A percentile compares a stretch with the other conserved stretches of the same genome.
Evolutionary conservation across 2,797 vertebrate genomes (phyloP).

Genomic region (Lindbergichthys nudifrons): DNA sequence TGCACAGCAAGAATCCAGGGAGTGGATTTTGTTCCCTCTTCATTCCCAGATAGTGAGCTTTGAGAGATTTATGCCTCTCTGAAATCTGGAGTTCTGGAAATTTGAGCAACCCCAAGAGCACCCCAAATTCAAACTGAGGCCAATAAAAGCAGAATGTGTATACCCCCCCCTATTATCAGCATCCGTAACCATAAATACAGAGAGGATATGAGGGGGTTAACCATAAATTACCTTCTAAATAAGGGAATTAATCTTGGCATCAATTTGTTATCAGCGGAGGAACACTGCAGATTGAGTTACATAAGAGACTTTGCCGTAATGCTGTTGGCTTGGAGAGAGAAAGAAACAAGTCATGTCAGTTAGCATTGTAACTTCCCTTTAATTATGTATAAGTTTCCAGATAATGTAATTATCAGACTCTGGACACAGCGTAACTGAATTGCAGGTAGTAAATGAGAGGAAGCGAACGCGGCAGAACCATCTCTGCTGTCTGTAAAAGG

Average conservation of each 20-base stretch:
- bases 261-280: conserved; percentile 57
- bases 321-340: conserved; percentile 55
- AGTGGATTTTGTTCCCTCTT: conserved; percentile 38
- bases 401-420: conserved; percentile 76
- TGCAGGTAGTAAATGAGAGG: conserved; percentile 72
- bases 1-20: conserved; percentile 59
- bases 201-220: conserved; percentile 26
- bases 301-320: conserved; percentile 51
- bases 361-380: conserved; percentile 70
- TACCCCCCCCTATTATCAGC: conserved; percentile 15
- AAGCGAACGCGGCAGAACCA: conserved; percentile 55
- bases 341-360: conserved; percentile 72
- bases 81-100: conserved; percentile 61
- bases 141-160: conserved; percentile 48
- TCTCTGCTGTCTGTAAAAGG: conserved; percentile 55
- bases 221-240: conserved; percentile 42
- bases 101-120: conserved; percentile 31
- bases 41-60: conserved; percentile 50
- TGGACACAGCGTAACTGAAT: conserved; percentile 77
- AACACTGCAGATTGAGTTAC: conserved; percentile 59
- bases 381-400: conserved; percentile 75
- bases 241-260: conserved; percentile 51
- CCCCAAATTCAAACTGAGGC: conserved; percentile 38
- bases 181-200: conserved; percentile 16
- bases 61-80: conserved; percentile 66